Evolutionary conservation across 1,140 invertebrate species (phyloP).

Genomic region (Calliopsis andreniformis): DNA sequence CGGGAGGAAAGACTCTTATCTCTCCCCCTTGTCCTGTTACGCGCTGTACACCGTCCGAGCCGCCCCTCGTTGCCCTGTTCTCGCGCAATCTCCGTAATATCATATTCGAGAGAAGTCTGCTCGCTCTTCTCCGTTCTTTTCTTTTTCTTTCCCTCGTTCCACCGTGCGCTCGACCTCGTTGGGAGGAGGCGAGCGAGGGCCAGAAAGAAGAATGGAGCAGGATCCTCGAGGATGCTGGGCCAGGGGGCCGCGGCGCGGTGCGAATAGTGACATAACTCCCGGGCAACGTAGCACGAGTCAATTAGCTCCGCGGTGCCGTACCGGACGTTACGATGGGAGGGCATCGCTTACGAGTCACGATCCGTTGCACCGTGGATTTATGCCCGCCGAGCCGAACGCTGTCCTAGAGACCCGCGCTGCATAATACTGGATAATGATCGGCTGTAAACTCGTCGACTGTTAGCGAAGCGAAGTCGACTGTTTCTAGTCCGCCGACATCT

Average conservation of each 20-base stretch:
- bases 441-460: slow-evolving; percentile 45
- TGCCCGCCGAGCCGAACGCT: slow-evolving; percentile 28
- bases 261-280: slow-evolving; percentile 46
- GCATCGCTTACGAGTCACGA: slow-evolving; percentile 44
- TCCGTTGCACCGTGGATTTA: slow-evolving; percentile 48
- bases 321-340: slow-evolving; percentile 12
- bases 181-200: neutral
- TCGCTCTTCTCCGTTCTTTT: neutral
- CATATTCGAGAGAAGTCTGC: neutral
- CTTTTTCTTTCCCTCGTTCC: neutral
- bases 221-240: neutral
- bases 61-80: slow-evolving; percentile 2
- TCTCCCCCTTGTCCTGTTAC: neutral
- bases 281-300: slow-evolving; percentile 26
- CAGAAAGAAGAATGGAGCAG: neutral
- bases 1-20: slow-evolving; percentile 16
- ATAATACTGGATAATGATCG: slow-evolving; percentile 42
- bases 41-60: neutral
- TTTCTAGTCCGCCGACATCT: neutral
- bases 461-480: too few relatives aligned
- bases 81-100: slow-evolving; percentile 30
- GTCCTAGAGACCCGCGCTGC: slow-evolving; percentile 7
- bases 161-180: too few relatives aligned
- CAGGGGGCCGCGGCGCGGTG: neutral
- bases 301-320: slow-evolving; percentile 44